Evolutionary conservation across 2,797 vertebrate species (phyloP).

Genomic region (Cyprinodon diabolis): DNA sequence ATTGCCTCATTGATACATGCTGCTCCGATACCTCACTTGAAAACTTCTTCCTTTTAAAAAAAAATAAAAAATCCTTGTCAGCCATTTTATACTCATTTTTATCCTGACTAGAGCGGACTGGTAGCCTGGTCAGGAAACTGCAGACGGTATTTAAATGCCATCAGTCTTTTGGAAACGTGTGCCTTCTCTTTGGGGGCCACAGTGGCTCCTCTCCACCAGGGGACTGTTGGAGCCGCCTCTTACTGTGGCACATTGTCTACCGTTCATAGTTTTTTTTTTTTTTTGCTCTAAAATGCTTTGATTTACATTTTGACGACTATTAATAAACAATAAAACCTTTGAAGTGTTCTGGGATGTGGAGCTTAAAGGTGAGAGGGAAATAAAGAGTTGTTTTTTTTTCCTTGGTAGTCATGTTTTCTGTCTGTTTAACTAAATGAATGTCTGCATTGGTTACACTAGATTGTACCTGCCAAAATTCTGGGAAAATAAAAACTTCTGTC

Average conservation of each 20-base stretch:
- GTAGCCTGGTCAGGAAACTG: slow-evolving; percentile 67
- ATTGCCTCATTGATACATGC: slow-evolving; percentile 56
- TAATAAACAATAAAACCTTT: slow-evolving; percentile 58
- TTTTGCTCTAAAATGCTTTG: slow-evolving; percentile 69
- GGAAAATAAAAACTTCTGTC: neutral
- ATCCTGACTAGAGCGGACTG: slow-evolving; percentile 61
- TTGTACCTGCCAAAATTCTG: neutral
- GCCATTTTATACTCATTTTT: slow-evolving; percentile 73
- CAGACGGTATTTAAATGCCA: slow-evolving; percentile 73
- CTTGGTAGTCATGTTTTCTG: slow-evolving; percentile 13
- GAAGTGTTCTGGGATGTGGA: slow-evolving; percentile 48
- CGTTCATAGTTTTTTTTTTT: slow-evolving; percentile 55
- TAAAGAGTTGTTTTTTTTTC: slow-evolving; percentile 63
- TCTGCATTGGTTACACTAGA: no score
- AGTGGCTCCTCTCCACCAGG: slow-evolving; percentile 53
- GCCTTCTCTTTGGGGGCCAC: slow-evolving; percentile 77
- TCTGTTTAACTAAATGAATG: neutral
- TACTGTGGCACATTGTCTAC: slow-evolving; percentile 59
- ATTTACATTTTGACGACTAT: slow-evolving; percentile 64
- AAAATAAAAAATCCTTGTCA: slow-evolving; percentile 50
- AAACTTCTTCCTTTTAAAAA: slow-evolving; percentile 57
- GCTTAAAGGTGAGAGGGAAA: slow-evolving; percentile 43
- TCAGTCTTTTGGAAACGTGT: slow-evolving; percentile 72
- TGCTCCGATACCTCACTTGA: slow-evolving; percentile 69
- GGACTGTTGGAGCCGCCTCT: slow-evolving; percentile 59